Percentiles rank a stretch among this genome's conserved stretches.
Conservation (phyloP, 2,113 vertebrate genomes). For the Corapipo altera region DNA sequence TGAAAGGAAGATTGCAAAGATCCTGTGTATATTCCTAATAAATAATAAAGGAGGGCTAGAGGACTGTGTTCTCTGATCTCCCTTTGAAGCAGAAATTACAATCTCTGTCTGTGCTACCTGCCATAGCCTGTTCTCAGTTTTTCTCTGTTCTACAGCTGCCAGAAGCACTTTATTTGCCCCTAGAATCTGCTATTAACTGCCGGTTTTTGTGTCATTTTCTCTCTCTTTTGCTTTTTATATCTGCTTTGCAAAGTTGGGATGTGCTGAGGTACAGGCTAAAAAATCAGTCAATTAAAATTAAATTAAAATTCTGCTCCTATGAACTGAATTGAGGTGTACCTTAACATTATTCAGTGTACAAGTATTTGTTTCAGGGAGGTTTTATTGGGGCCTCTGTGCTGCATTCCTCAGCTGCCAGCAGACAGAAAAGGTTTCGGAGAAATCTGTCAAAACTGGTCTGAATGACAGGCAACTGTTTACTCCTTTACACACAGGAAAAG, state of each 20-base stretch:
- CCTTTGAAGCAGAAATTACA: neutral
- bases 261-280: neutral
- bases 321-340: neutral
- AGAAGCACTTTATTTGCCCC: neutral
- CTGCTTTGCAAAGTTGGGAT: neutral
- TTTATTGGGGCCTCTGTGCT: neutral
- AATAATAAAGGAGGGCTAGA: neutral
- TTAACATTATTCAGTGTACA: neutral
- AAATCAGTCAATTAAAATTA: neutral
- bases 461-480: neutral
- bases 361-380: neutral
- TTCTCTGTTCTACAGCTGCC: neutral
- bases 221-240: neutral
- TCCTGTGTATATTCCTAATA: neutral
- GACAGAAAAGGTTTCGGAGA: neutral
- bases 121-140: neutral
- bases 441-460: neutral
- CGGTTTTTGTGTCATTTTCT: neutral
- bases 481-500: neutral
- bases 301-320: neutral
- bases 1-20: neutral
- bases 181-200: neutral
- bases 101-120: neutral
- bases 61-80: neutral
- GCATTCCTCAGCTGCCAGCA: neutral